Percentiles rank a stretch among this genome's conserved stretches.
Conservation (phyloP, 1,140 invertebrate species). For the Anagrus nilaparvatae region DNA sequence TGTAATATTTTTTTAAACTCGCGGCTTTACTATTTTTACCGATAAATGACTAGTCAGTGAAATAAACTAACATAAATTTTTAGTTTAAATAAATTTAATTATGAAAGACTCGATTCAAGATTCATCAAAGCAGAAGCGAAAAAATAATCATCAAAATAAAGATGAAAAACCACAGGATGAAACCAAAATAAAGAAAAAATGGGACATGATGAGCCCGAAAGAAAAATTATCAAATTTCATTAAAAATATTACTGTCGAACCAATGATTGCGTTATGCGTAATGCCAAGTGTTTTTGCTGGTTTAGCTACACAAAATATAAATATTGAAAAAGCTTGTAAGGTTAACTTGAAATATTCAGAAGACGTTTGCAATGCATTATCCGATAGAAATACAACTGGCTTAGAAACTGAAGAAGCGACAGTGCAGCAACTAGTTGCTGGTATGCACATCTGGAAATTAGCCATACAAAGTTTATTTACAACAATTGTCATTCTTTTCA, state of each 20-base stretch:
- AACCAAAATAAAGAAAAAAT: no score
- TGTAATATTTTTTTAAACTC: no score
- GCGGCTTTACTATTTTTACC: no score
- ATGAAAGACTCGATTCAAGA: no score
- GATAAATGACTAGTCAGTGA: no score
- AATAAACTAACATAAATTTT: no score
- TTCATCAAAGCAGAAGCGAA: no score
- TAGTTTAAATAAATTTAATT: no score
- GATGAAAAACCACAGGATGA: no score
- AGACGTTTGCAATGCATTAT: conserved; percentile 61
- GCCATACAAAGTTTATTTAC: conserved; percentile 64
- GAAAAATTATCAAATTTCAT: conserved; percentile 34
- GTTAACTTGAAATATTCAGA: conserved; percentile 64
- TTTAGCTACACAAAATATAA: conserved; percentile 69
- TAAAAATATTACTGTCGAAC: conserved; percentile 66
- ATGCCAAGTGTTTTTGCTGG: conserved; percentile 67
- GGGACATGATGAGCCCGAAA: conserved; percentile 26
- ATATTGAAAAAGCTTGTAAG: conserved; percentile 72
- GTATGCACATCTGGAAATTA: conserved; percentile 71
- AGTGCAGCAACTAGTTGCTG: conserved; percentile 65
- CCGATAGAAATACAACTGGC: conserved; percentile 56
- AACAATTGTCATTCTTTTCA: conserved; percentile 63
- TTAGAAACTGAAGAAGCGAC: conserved; percentile 60
- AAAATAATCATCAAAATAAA: no score
- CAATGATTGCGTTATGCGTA: conserved; percentile 67